These are phyloP conservation scores for Gobio occitaniae DNA, from an alignment of 2,797 vertebrate genomes.

Conservation along the genomic window DNA sequence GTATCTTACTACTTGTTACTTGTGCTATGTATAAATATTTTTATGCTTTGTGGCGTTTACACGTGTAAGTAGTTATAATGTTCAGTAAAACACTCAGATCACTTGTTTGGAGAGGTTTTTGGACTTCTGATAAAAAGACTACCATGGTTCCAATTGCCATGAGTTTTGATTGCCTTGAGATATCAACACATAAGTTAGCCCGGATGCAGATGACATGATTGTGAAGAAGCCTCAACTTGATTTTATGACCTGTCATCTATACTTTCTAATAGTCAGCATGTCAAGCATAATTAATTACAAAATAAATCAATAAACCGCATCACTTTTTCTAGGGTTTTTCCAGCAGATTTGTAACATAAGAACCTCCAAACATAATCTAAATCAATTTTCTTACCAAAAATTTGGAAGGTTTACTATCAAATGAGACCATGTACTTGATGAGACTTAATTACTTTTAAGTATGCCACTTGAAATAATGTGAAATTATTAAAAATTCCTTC, in stretches of 20 bases:
- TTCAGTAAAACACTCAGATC: not conserved
- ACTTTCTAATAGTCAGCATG: not conserved
- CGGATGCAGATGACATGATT: not conserved
- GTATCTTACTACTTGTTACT: not conserved
- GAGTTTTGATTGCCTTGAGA: too few species aligned
- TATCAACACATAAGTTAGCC: not conserved
- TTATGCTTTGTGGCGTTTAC: not conserved
- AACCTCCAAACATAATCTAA: too few species aligned
- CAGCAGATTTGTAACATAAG: not conserved
- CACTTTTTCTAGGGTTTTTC: not conserved
- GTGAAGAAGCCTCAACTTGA: not conserved
- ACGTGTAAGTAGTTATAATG: not conserved
- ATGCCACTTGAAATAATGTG: not conserved
- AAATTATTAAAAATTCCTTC: not conserved
- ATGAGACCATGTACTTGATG: not conserved
- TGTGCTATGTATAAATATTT: not conserved
- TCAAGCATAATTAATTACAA: not conserved
- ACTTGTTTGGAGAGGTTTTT: too few species aligned
- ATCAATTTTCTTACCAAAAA: not conserved
- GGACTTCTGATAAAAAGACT: too few species aligned
- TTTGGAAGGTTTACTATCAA: not conserved
- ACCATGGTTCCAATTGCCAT: too few species aligned
- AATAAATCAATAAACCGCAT: not conserved
- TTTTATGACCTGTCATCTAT: not conserved
- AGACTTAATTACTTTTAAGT: not conserved